These are phyloP conservation scores for western clawed frog (Xenopus tropicalis) DNA, from an alignment of 2,113 vertebrate genomes.

Conservation along the genomic window DNA sequence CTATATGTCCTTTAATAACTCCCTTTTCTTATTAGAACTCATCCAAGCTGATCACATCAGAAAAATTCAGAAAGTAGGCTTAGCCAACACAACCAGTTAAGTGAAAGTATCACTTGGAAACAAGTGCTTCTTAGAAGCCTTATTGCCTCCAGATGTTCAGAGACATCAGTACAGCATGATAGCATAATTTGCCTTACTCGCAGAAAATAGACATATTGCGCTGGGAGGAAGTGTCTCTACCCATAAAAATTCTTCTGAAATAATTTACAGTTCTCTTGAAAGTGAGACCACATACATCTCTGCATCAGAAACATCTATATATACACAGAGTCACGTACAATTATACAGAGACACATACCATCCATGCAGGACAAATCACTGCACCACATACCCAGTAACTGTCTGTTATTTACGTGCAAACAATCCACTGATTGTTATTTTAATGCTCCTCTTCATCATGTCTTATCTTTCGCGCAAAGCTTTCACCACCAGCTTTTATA, in stretches of 20 bases:
- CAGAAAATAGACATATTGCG: conserved; percentile 45
- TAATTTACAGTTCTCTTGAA: conserved; percentile 37
- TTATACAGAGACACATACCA: not conserved
- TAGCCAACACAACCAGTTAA: too few relatives aligned
- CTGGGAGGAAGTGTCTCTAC: conserved; percentile 43
- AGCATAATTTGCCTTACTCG: not conserved
- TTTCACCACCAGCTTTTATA: conserved; percentile 7
- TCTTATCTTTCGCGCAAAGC: conserved; percentile 14
- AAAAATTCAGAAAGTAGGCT: too few relatives aligned
- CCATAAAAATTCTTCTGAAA: conserved; percentile 2
- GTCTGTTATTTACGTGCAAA: conserved; percentile 2
- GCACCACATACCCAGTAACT: not conserved
- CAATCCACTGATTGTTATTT: conserved; percentile 6
- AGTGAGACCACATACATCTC: conserved; percentile 69
- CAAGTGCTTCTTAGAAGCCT: not conserved
- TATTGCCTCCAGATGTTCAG: not conserved
- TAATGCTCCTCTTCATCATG: conserved; percentile 9
- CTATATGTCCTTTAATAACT: too few relatives aligned
- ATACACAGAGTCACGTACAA: not conserved
- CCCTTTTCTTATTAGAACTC: too few relatives aligned
- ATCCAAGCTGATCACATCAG: too few relatives aligned
- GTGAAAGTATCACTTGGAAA: too few relatives aligned
- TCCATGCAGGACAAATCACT: not conserved
- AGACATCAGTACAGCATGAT: not conserved
- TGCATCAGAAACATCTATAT: conserved; percentile 55